Evolutionary conservation across 2,797 vertebrate species (phyloP), one percentile per base, ranked within the genome.

Genomic region (Ciconia nigra): DNA sequence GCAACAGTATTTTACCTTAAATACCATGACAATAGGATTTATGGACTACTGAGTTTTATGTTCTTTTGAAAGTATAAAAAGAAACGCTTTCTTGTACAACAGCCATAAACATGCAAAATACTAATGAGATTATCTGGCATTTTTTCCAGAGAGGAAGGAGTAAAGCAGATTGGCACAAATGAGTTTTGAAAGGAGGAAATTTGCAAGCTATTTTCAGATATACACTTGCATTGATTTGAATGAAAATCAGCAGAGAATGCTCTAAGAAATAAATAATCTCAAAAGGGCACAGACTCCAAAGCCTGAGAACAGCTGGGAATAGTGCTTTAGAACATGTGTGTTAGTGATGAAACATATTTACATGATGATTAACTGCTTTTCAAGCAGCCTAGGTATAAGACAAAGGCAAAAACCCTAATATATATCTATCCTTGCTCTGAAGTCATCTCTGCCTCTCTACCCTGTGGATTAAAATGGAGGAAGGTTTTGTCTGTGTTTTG

Each of bases 181-280:
- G 52, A 84, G 42, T 92, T 96, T 85, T 92, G 83, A 95, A 97
- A 95, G 67, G 78, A 89, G 81, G 61, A 94, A 92, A 96, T 96
- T 89, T 95, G 83, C 69, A 83, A 89, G 90, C 72, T 96, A 95
- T 96, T 96, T 96, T 81, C 93, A 95, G 95, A 81, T 21, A 84
- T 54, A 66, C 63, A 47, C 86, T 94, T 97, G 87, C 90, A 93
- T 74, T 78, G 77, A 91, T 95, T 95, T 95, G 83, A 95, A 95
- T 95, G 81, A 93, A 96, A 96, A 96, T 78, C 79, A 96, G 84
- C 76, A 90, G 89, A 93, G 76, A 96, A 84, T 61, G 42, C 81
- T 92, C 69, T 86, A 85, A 87, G 78, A 93, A 95, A 96, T 59
- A 87, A 90, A 90, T 81, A 62, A 52, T 80, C 83, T 84, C 69